Evolutionary conservation across 2,888 invertebrate species (phyloP), one percentile per base, ranked within the genome.

Genomic region (Crossocerus cetratus): DNA sequence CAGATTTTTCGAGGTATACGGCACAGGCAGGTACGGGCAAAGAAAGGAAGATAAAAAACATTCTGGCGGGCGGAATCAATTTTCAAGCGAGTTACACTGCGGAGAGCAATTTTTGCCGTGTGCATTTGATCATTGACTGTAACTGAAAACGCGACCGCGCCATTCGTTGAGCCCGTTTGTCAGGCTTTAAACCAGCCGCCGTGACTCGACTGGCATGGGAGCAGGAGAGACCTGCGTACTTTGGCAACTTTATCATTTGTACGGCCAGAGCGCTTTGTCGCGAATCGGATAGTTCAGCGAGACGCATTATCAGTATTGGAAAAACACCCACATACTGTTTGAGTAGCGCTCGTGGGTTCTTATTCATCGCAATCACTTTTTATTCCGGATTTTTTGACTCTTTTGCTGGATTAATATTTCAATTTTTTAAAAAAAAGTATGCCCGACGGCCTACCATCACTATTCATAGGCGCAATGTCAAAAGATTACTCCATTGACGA

Each of bases 291-390:
- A 61, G 65, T 45, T 69, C 60, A 59, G 57, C 69, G 55, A 69
- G 77, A 74, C 67, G 67, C 79, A 81, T 83, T 81, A 73, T 42
- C 72, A 59, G 74, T 76, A 83, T 83, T 77, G 79, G 68, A 66
- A 70, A 74, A 69, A 55, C 53, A 63, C 66, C 59, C 61, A 61
- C 23, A 20, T 42, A 54, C 16, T 43, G n/a, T n/a, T n/a, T n/a
- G n/a, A n/a, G n/a, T n/a, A n/a, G n/a, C n/a, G n/a, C n/a, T n/a
- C n/a, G n/a, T n/a, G n/a, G n/a, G n/a, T n/a, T n/a, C n/a, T n/a
- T 64, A 64, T 69, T 49, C 61, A 56, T 43, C 53, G 67, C 55
- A 77, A 72, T 67, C 55, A 73, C 58, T 32, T 58, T 73, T 60
- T 43, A 56, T 13, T 55, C 43, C 23, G 64, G 61, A 43, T 59